Base-by-base conservation (phyloP, 2,797 vertebrate species). In the Hapalemur alaotrensis region DNA sequence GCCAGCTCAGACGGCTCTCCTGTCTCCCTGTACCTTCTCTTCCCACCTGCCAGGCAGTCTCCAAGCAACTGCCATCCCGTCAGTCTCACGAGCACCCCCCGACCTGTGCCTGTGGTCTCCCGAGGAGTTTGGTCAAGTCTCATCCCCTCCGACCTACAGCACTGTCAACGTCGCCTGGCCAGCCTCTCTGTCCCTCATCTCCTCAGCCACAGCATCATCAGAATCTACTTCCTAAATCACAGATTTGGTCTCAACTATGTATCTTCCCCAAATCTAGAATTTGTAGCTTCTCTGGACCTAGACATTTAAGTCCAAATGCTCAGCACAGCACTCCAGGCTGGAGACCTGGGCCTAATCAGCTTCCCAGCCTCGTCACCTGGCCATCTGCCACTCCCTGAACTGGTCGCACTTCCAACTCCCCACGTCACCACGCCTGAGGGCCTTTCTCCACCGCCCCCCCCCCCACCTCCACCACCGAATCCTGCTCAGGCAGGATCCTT, bases 331-430 rank as follows among this genome's bases (percentile, higher is more conserved):
- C 48, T 54, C 20, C 1, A 23, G 50, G n/a, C 17, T 9, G 30
- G 76, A 43, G 30, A 25, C 67, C 15, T 43, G 41, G 48, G 73
- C 38, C 4, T 17, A 12, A 4, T 70, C 11, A 0, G 4, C 10
- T 3, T 2, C 9, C 41, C n/a, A 30, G 28, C 38, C 57, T 43
- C 15, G 0, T 1, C 7, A 17, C 8, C 7, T 7, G 3, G 4
- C 18, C 54, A 2, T 9, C 2, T 11, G 57, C 30, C 48, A 30
- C 2, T 2, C 76, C 7, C 1, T 5, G 30, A n/a, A 17, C 9
- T 15, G 11, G 32, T 41, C 30, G 0, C 0, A 12, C 25, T 6
- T 46, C 28, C 28, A 18, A 0, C n/a, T 20, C 4, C n/a, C 46
- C 2, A 14, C 0, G 28, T 7, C 59, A 15, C 11, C 7, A 1